Percentiles rank a stretch among this genome's conserved stretches.
phyloP scores from a whole-genome alignment of 2,113 vertebrate genomes.

The Chauna torquata region DNA sequence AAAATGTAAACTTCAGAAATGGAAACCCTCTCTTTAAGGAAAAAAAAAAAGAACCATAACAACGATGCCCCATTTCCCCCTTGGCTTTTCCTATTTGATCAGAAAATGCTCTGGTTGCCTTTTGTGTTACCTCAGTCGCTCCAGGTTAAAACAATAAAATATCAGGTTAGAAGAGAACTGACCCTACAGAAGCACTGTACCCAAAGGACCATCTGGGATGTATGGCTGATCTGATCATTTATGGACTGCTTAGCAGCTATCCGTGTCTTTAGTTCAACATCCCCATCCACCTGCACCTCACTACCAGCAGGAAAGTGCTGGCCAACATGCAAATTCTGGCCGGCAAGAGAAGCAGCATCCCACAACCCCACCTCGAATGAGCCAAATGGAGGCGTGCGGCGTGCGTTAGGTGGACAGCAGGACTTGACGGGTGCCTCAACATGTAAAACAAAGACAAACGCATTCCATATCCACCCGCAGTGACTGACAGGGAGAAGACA shows the following conservation, averaged over 20 bases:
- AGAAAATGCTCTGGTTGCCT: not conserved
- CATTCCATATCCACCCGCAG: not conserved
- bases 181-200: not conserved
- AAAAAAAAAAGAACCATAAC: not conserved
- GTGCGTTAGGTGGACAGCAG: accelerated
- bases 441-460: no score
- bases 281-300: not conserved
- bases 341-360: not conserved
- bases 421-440: not conserved
- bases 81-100: not conserved
- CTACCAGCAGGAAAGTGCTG: not conserved
- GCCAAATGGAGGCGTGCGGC: not conserved
- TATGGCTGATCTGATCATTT: not conserved
- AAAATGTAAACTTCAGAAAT: not conserved
- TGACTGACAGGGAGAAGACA: not conserved
- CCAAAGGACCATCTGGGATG: not conserved
- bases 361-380: not conserved
- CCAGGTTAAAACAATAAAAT: not conserved
- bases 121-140: not conserved
- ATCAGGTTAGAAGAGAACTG: not conserved
- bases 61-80: not conserved
- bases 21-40: not conserved
- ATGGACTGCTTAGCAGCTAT: not conserved
- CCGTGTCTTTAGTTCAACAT: not conserved
- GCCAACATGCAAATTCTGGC: not conserved